Percentiles rank a stretch among this genome's conserved stretches.
Conservation (phyloP, 2,113 vertebrate species). For the Beaufortia kweichowensis region DNA sequence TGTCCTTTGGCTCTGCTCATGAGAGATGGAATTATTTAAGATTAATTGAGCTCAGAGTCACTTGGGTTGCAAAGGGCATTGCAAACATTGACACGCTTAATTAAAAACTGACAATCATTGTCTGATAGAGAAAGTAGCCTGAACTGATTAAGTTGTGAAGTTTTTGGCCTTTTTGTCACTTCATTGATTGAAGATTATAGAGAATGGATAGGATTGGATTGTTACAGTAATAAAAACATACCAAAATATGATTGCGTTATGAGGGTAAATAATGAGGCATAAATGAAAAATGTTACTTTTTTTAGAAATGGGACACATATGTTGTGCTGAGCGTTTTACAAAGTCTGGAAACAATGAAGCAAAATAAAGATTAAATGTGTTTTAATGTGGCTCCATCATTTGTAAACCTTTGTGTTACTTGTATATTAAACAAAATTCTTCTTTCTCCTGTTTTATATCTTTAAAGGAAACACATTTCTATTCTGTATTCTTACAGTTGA, state of each 20-base stretch:
- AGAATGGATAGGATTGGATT: background rate
- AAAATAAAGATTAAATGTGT: too few species aligned
- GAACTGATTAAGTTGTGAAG: background rate
- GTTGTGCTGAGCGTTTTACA: too few species aligned
- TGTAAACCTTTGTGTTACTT: too few species aligned
- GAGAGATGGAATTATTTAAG: constrained; percentile 9
- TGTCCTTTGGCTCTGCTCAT: constrained; percentile 21
- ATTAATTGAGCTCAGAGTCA: constrained; percentile 45
- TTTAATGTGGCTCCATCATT: too few species aligned
- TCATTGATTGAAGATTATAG: background rate
- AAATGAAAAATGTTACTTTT: too few species aligned
- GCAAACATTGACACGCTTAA: constrained; percentile 34
- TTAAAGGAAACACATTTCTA: background rate
- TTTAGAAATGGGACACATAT: too few species aligned
- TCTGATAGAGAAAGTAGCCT: constrained; percentile 3
- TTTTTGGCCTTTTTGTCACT: background rate
- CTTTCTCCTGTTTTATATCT: background rate
- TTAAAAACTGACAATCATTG: constrained; percentile 33
- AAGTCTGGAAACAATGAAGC: too few species aligned
- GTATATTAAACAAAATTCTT: too few species aligned
- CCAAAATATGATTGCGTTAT: too few species aligned
- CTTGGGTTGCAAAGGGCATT: background rate
- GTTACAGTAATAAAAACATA: too few species aligned
- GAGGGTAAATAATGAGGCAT: too few species aligned
- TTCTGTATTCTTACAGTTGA: background rate